phyloP scores from a whole-genome alignment of 2,797 vertebrate genomes.

The Gymnoscopelus braueri region DNA sequence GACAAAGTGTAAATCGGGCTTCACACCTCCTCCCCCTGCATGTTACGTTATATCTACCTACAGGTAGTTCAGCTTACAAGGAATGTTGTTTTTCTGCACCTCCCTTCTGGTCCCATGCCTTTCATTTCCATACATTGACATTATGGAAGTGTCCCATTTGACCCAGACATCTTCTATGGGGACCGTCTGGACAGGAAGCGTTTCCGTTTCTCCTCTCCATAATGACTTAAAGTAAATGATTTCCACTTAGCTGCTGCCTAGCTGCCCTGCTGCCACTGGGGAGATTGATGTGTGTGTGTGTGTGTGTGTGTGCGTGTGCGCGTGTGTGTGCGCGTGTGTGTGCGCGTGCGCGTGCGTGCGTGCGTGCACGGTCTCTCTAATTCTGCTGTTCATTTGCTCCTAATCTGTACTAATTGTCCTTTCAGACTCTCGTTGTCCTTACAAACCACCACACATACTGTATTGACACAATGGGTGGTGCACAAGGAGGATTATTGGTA shows the following conservation, averaged over 20 bases:
- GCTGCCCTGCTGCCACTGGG: constrained; percentile 67
- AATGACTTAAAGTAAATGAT: constrained; percentile 80
- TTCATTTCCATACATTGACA: too few relatives aligned
- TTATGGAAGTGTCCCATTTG: too few relatives aligned
- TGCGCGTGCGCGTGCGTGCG: too few relatives aligned
- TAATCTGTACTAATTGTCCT: constrained; percentile 71
- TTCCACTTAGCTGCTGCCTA: constrained; percentile 74
- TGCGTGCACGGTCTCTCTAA: neutral
- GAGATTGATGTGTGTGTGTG: constrained; percentile 67
- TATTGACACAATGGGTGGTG: constrained; percentile 20
- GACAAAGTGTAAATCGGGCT: too few relatives aligned
- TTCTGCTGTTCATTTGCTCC: constrained; percentile 39
- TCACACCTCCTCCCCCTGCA: too few relatives aligned
- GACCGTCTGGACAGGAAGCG: constrained; percentile 14
- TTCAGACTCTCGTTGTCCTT: constrained; percentile 70
- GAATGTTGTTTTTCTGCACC: too few relatives aligned
- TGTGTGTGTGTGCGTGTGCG: constrained; percentile 26
- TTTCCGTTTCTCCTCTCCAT: constrained; percentile 68
- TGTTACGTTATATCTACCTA: too few relatives aligned
- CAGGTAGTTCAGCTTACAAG: too few relatives aligned
- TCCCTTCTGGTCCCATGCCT: too few relatives aligned
- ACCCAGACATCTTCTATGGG: neutral
- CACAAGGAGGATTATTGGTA: constrained; percentile 14
- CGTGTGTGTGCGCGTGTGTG: constrained; percentile 36
- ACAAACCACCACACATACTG: constrained; percentile 7